Evolutionary conservation across 1,140 invertebrate species (phyloP).

Genomic region (Meloidogyne hapla): DNA sequence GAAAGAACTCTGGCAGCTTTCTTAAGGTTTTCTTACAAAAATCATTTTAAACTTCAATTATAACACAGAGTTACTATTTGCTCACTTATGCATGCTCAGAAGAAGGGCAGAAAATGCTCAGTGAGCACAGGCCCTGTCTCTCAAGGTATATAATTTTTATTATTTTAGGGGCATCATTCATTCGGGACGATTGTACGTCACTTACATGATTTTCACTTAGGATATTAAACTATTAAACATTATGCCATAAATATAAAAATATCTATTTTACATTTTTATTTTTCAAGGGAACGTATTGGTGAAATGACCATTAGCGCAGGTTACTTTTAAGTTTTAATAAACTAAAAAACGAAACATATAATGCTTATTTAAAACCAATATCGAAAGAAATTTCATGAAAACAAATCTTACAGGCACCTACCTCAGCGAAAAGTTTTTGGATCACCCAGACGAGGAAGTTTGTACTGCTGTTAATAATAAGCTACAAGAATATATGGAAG

Average conservation of each 20-base stretch:
- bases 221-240: too few species aligned
- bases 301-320: constrained; percentile 63
- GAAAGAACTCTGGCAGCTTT: constrained; percentile 62
- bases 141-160: too few species aligned
- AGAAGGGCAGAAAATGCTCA: constrained; percentile 59
- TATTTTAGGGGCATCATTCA: too few species aligned
- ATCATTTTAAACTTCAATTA: not conserved
- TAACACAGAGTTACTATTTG: constrained; percentile 55
- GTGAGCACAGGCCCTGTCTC: constrained; percentile 54
- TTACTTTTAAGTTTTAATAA: too few species aligned
- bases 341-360: too few species aligned
- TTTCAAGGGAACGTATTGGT: constrained; percentile 61
- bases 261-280: too few species aligned
- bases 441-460: constrained; percentile 60
- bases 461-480: constrained; percentile 56
- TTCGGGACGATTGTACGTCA: too few species aligned
- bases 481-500: constrained; percentile 55
- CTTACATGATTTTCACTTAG: too few species aligned
- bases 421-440: constrained; percentile 60
- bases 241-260: too few species aligned
- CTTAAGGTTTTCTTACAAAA: constrained; percentile 35
- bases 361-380: too few species aligned
- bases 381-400: too few species aligned
- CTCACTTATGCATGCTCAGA: constrained; percentile 62
- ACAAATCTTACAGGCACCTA: constrained; percentile 60